A percentile compares a stretch with the other conserved stretches of the same genome.
These are phyloP conservation scores for Brassicogethes aeneus DNA, from an alignment of 2,888 invertebrate species.

Conservation along the genomic window DNA sequence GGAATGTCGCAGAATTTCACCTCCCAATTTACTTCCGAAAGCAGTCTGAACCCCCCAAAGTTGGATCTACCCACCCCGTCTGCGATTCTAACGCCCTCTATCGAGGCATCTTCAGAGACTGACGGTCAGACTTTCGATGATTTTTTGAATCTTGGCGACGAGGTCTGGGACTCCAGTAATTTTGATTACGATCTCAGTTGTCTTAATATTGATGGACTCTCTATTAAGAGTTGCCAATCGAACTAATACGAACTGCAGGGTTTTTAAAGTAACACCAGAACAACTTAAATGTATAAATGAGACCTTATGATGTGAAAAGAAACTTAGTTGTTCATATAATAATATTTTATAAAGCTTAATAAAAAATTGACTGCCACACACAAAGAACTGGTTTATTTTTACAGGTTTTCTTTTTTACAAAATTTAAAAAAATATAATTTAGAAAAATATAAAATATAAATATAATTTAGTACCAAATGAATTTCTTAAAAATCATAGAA, in stretches of 20 bases:
- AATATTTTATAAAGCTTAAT: too few species aligned
- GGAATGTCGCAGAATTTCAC: constrained; percentile 34
- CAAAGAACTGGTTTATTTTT: too few species aligned
- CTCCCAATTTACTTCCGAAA: constrained; percentile 34
- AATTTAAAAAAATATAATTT: too few species aligned
- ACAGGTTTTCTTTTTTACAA: too few species aligned
- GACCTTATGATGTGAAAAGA: neutral
- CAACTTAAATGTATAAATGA: too few species aligned
- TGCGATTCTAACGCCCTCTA: constrained; percentile 51
- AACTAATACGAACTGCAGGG: too few species aligned
- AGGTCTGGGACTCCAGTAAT: constrained; percentile 36
- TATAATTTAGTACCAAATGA: too few species aligned
- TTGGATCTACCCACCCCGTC: constrained; percentile 45
- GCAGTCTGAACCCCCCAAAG: constrained; percentile 25
- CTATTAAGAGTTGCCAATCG: constrained; percentile 20
- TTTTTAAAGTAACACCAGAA: too few species aligned
- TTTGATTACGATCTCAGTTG: constrained; percentile 38
- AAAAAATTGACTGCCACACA: too few species aligned
- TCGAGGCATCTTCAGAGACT: constrained; percentile 32
- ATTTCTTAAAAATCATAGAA: too few species aligned
- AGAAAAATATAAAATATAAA: too few species aligned
- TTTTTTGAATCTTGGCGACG: constrained; percentile 35
- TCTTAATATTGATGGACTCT: constrained; percentile 29
- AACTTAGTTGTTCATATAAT: too few species aligned
- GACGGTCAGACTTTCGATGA: constrained; percentile 32